These are phyloP conservation scores for Philhelius pedissequus DNA, from an alignment of 2,888 invertebrate species.

Conservation along the genomic window DNA sequence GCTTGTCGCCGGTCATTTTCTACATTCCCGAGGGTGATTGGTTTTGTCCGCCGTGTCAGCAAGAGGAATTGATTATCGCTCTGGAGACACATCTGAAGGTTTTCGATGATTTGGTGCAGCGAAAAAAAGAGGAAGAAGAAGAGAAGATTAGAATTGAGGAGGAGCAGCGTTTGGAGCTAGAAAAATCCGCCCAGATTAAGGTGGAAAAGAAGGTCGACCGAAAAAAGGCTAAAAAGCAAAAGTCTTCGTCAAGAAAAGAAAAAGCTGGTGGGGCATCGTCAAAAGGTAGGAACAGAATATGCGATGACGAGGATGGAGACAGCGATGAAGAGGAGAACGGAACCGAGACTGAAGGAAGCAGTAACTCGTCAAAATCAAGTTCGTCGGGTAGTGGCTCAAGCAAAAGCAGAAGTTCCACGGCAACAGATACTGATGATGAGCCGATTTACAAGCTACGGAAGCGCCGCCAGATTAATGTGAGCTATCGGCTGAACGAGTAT, in stretches of 20 bases:
- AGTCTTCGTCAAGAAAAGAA: conserved; percentile 35
- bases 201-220: conserved; percentile 69
- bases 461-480: conserved; percentile 88
- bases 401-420: conserved; percentile 70
- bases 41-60: conserved; percentile 98
- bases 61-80: conserved; percentile 87
- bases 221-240: conserved; percentile 62
- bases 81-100: conserved; percentile 87
- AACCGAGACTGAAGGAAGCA: conserved; percentile 71
- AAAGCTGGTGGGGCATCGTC: not conserved
- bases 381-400: conserved; percentile 70
- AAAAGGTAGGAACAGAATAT: conserved; percentile 6
- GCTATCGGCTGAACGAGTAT: conserved; percentile 93
- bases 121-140: conserved; percentile 75
- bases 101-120: conserved; percentile 86
- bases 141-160: conserved; percentile 72
- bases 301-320: conserved; percentile 34
- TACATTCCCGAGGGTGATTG: conserved; percentile 98
- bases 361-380: conserved; percentile 60
- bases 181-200: conserved; percentile 77
- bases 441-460: conserved; percentile 92
- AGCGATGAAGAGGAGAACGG: conserved; percentile 43
- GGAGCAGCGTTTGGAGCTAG: conserved; percentile 69
- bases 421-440: conserved; percentile 81
- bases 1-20: conserved; percentile 94